A percentile compares a stretch with the other conserved stretches of the same genome.
These are phyloP conservation scores for Alviniconcha strummeri DNA, from an alignment of 2,888 invertebrate genomes.

Conservation along the genomic window DNA sequence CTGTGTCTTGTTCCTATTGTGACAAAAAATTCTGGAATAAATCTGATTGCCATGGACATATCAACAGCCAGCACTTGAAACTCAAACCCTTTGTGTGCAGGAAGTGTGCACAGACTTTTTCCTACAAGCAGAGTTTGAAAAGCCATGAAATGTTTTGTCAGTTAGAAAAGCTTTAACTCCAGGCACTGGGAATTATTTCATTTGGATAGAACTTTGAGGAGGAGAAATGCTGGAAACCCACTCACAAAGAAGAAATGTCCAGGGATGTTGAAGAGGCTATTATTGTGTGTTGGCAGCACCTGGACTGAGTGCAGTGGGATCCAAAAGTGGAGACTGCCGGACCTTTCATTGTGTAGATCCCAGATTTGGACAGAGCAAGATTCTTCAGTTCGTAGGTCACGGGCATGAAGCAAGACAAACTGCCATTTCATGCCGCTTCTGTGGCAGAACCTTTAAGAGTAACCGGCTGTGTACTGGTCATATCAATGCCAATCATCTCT, in stretches of 20 bases:
- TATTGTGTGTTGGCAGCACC: slow-evolving; percentile 21
- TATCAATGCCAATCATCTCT: slow-evolving; percentile 38
- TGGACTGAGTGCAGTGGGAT: slow-evolving; percentile 15
- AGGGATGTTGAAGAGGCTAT: background rate
- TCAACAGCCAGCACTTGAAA: slow-evolving; percentile 41
- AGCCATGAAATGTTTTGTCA: slow-evolving; percentile 37
- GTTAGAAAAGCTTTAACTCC: background rate
- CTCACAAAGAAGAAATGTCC: background rate
- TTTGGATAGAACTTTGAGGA: background rate
- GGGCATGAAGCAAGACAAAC: background rate
- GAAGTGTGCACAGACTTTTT: slow-evolving; percentile 34
- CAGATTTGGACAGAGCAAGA: background rate
- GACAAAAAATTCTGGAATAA: slow-evolving; percentile 42
- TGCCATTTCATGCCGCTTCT: slow-evolving; percentile 35
- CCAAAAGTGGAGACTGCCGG: background rate
- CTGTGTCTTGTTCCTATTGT: slow-evolving; percentile 35
- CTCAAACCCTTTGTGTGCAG: slow-evolving; percentile 38
- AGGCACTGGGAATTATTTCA: background rate
- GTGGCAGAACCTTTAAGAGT: slow-evolving; percentile 40
- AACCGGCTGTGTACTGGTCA: slow-evolving; percentile 36
- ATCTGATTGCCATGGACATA: slow-evolving; percentile 41
- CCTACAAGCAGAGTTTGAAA: slow-evolving; percentile 39
- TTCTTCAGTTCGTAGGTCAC: background rate
- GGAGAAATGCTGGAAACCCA: background rate
- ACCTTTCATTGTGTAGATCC: background rate